These are phyloP conservation scores for Onchidella celtica DNA, from an alignment of 2,888 invertebrate species.

Conservation along the genomic window DNA sequence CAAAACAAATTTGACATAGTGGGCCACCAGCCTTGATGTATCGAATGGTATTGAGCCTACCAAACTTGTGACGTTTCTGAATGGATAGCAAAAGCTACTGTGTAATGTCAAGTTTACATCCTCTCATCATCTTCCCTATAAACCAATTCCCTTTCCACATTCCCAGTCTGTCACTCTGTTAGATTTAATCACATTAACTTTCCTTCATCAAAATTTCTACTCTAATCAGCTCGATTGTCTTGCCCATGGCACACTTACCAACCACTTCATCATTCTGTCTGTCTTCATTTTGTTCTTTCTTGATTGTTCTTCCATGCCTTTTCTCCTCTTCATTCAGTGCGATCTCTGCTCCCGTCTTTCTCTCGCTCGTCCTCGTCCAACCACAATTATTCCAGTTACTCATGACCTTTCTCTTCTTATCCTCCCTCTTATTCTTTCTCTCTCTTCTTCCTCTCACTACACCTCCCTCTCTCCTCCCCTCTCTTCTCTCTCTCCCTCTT, in stretches of 20 bases:
- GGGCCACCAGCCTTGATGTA: no score
- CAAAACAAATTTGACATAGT: no score
- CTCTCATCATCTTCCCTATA: neutral
- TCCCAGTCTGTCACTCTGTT: no score
- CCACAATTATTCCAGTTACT: neutral
- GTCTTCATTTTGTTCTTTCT: conserved; percentile 1
- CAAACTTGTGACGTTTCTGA: no score
- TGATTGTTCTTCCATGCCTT: neutral
- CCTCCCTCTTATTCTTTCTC: neutral
- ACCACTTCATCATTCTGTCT: neutral
- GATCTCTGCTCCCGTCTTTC: neutral
- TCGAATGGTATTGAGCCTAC: no score
- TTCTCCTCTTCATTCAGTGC: neutral
- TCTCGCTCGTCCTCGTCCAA: neutral
- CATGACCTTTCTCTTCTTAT: neutral
- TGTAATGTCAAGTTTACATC: no score
- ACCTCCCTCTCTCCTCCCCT: neutral
- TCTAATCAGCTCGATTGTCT: neutral
- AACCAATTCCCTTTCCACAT: neutral
- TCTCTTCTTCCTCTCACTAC: neutral
- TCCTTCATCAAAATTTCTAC: no score
- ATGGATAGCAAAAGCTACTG: no score
- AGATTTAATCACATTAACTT: no score
- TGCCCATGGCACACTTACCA: no score
- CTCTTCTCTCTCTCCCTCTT: conserved; percentile 3